Evolutionary conservation across 2,113 vertebrate species (phyloP).

Genomic region (Lycocorax pyrrhopterus): DNA sequence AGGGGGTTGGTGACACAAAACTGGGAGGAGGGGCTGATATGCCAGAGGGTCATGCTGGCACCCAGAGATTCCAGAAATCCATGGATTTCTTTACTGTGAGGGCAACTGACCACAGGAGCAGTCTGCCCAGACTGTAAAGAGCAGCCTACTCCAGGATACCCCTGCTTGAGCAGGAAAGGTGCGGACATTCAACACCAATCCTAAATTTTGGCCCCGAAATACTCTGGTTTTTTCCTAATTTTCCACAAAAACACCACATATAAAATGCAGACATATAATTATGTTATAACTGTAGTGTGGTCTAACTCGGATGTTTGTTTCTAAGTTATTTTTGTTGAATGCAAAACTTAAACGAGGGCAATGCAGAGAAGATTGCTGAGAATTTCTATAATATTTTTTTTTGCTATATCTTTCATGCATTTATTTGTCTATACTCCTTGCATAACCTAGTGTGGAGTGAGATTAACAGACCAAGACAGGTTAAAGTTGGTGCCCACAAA

Average conservation of each 20-base stretch:
- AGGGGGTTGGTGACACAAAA: neutral
- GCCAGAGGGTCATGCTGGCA: neutral
- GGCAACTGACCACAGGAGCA: neutral
- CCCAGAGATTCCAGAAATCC: neutral
- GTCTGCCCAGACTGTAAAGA: neutral
- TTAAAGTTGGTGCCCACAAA: neutral
- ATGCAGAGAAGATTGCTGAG: neutral
- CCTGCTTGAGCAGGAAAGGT: neutral
- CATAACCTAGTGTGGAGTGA: neutral
- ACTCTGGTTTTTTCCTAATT: neutral
- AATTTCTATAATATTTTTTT: neutral
- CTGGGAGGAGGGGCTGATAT: neutral
- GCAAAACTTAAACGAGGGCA: neutral
- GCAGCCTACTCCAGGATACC: neutral
- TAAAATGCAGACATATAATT: neutral
- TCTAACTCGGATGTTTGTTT: neutral
- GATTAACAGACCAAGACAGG: neutral
- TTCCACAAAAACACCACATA: neutral
- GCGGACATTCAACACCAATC: neutral
- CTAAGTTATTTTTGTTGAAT: neutral
- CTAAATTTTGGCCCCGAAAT: neutral
- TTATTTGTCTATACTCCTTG: neutral
- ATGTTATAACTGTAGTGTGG: accelerated
- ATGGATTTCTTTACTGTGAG: neutral
- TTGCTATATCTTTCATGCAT: neutral